Conservation (phyloP, 1,140 invertebrate species). For the Drosophila pruinosa region DNA sequence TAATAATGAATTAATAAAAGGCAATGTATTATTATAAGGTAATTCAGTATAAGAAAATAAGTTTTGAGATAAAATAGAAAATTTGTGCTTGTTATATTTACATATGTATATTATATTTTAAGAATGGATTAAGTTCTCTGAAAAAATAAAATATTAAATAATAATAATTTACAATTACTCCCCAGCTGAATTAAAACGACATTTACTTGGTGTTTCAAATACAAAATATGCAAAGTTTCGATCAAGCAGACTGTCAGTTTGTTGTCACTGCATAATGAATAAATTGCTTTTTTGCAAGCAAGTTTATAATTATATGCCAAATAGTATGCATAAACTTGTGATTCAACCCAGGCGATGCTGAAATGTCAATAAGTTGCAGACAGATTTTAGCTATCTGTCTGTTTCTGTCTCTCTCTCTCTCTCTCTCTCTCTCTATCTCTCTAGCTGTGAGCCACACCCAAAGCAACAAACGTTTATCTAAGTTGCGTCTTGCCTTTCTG, state of each 20-base stretch:
- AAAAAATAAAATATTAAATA: too few species aligned
- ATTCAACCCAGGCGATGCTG: slow-evolving; percentile 17
- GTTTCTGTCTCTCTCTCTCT: slow-evolving; percentile 14
- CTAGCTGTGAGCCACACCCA: slow-evolving; percentile 3
- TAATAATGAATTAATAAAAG: too few species aligned
- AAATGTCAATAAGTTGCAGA: slow-evolving; percentile 79
- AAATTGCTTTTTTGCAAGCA: not conserved
- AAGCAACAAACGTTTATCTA: slow-evolving; percentile 14
- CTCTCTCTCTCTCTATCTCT: slow-evolving; percentile 3
- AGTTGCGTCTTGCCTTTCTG: slow-evolving; percentile 7
- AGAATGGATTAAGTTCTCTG: not conserved
- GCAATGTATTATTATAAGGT: too few species aligned
- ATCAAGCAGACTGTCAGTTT: not conserved
- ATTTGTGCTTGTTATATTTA: too few species aligned
- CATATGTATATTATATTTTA: too few species aligned
- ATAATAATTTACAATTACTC: too few species aligned
- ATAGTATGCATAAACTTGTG: slow-evolving; percentile 7
- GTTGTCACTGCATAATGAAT: not conserved
- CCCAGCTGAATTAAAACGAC: too few species aligned
- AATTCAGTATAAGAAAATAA: too few species aligned
- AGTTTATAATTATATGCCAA: not conserved
- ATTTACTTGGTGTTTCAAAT: too few species aligned
- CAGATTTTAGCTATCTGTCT: slow-evolving; percentile 57
- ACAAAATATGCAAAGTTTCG: not conserved
- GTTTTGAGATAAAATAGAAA: too few species aligned